Evolutionary conservation across 2,888 invertebrate species (phyloP).

Genomic region (Ennomos quercinarius): DNA sequence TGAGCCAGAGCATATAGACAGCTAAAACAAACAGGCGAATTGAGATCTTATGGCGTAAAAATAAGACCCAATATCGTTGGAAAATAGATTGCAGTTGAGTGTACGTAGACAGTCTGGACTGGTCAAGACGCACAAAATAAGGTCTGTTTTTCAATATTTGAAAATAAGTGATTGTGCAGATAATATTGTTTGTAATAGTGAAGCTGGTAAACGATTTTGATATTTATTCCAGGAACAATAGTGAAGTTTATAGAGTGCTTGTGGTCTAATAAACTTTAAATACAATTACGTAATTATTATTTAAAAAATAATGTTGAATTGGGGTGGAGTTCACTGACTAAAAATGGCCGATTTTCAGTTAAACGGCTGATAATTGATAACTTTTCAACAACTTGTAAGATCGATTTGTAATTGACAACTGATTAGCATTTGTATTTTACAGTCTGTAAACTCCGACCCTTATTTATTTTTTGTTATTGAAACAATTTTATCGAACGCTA

Average conservation of each 20-base stretch:
- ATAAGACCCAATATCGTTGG: background rate
- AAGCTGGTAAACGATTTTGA: constrained; percentile 2
- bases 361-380: too few species aligned
- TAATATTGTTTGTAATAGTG: background rate
- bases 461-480: too few species aligned
- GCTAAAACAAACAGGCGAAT: constrained; percentile 59
- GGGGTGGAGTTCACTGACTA: too few species aligned
- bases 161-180: constrained; percentile 11
- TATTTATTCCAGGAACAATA: background rate
- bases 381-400: too few species aligned
- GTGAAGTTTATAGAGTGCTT: background rate
- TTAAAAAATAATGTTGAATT: background rate
- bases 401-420: too few species aligned
- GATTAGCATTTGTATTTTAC: too few species aligned
- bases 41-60: background rate
- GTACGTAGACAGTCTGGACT: background rate
- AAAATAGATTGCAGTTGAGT: background rate
- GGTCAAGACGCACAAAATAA: constrained; percentile 23
- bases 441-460: too few species aligned
- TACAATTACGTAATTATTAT: background rate
- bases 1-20: constrained; percentile 67
- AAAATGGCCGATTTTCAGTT: too few species aligned
- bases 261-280: constrained; percentile 1
- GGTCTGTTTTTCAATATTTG: constrained; percentile 10
- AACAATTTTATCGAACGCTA: background rate